Percentiles rank a stretch among this genome's conserved stretches.
Conservation (phyloP, 2,888 invertebrate species). For the Melanargia galathea region DNA sequence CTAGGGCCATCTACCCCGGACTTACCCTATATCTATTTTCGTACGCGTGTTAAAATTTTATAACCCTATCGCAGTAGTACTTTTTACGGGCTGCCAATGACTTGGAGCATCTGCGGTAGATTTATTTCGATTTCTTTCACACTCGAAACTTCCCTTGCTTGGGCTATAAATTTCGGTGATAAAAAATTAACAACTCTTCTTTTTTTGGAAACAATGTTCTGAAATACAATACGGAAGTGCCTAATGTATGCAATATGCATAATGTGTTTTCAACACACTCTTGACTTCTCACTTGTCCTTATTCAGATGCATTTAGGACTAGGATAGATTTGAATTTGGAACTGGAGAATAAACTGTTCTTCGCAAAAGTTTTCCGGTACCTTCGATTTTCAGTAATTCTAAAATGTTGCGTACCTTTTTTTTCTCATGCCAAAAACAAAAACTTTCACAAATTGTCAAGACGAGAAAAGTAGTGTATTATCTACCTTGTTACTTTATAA, state of each 20-base stretch:
- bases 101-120: constrained; percentile 75
- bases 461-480: no score
- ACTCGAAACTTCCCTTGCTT: constrained; percentile 71
- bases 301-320: no score
- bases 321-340: no score
- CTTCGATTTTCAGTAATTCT: no score
- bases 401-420: no score
- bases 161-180: constrained; percentile 65
- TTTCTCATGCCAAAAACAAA: no score
- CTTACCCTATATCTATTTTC: constrained; percentile 64
- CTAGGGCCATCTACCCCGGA: no score
- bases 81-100: constrained; percentile 75
- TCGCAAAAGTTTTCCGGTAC: no score
- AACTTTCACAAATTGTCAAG: no score
- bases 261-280: neutral
- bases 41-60: constrained; percentile 61
- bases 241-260: neutral
- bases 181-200: constrained; percentile 67
- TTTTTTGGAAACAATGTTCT: constrained; percentile 53
- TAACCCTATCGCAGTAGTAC: constrained; percentile 65
- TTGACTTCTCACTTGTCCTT: no score
- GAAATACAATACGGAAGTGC: constrained; percentile 42
- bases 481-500: no score
- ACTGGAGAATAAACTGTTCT: no score
- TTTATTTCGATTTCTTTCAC: constrained; percentile 77